phyloP scores from a whole-genome alignment of 2,113 vertebrate genomes.

The Cromileptes altivelis region DNA sequence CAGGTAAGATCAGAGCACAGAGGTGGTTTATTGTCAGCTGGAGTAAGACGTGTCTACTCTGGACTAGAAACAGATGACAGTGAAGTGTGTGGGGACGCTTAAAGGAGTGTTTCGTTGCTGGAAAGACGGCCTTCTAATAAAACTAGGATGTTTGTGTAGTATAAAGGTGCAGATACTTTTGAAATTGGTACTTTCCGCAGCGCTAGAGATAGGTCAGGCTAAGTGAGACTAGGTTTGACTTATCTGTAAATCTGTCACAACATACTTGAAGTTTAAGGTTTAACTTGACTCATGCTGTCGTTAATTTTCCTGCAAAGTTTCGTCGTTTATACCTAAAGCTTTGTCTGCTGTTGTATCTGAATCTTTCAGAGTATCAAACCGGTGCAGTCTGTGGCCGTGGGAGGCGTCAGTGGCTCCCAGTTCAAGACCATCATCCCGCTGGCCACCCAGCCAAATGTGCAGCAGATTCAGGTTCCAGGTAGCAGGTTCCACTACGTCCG shows the following conservation, averaged over 20 bases:
- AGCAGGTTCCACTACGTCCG: constrained; percentile 98
- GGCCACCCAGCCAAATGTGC: constrained; percentile 93
- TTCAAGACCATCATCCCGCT: constrained; percentile 98
- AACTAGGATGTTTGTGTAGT: too few relatives aligned
- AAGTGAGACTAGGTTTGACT: neutral
- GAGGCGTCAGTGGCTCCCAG: constrained; percentile 91
- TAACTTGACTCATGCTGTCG: neutral
- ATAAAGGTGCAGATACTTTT: too few relatives aligned
- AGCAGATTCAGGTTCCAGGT: constrained; percentile 98
- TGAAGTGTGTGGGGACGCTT: too few relatives aligned
- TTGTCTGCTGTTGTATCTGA: neutral
- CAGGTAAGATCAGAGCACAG: constrained; percentile 81
- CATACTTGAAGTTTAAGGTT: neutral
- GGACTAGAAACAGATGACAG: neutral
- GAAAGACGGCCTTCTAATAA: too few relatives aligned
- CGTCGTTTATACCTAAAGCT: neutral
- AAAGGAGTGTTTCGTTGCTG: too few relatives aligned
- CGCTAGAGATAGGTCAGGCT: too few relatives aligned
- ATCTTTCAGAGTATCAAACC: constrained; percentile 90
- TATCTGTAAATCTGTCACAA: neutral
- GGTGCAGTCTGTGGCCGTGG: constrained; percentile 92
- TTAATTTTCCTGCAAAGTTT: too few relatives aligned
- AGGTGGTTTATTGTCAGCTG: neutral
- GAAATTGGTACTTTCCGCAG: too few relatives aligned
- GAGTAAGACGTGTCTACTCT: neutral